These are phyloP conservation scores for Megalopta genalis DNA, from an alignment of 1,140 invertebrate genomes.

Conservation along the genomic window DNA sequence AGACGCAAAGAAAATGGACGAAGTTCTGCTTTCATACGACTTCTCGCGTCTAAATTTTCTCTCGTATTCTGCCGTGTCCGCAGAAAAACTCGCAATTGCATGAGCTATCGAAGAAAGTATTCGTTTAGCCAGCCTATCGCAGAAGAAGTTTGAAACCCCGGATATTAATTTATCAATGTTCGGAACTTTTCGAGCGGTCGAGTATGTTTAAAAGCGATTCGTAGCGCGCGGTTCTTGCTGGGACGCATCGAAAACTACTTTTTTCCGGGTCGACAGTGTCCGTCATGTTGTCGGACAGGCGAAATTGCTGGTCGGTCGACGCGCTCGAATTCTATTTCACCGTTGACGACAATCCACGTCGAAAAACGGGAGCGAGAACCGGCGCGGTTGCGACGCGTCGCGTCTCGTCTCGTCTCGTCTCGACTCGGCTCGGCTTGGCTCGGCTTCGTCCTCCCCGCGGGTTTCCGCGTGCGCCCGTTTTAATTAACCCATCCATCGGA, in stretches of 20 bases:
- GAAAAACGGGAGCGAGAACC: constrained; percentile 17
- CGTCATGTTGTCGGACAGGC: constrained; percentile 2
- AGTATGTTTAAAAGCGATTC: background rate
- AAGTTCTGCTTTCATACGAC: too few species aligned
- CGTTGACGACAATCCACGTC: background rate
- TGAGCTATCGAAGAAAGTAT: too few species aligned
- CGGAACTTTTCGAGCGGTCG: too few species aligned
- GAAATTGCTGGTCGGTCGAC: constrained; percentile 9
- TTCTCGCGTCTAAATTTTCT: too few species aligned
- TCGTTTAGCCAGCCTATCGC: too few species aligned
- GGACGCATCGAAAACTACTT: constrained; percentile 5
- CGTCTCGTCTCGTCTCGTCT: too few species aligned
- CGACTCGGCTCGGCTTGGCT: background rate
- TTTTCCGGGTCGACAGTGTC: constrained; percentile 12
- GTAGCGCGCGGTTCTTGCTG: background rate
- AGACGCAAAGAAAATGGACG: too few species aligned
- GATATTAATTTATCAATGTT: too few species aligned
- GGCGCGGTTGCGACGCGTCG: too few species aligned
- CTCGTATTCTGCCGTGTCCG: too few species aligned
- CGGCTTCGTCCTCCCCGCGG: background rate
- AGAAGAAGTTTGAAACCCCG: too few species aligned
- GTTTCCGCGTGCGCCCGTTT: constrained; percentile 39
- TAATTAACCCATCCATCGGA: constrained; percentile 50
- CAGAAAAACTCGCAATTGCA: too few species aligned
- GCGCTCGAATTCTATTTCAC: background rate